Evolutionary conservation across 2,113 vertebrate species (phyloP).

Genomic region (Dasyornis broadbenti): DNA sequence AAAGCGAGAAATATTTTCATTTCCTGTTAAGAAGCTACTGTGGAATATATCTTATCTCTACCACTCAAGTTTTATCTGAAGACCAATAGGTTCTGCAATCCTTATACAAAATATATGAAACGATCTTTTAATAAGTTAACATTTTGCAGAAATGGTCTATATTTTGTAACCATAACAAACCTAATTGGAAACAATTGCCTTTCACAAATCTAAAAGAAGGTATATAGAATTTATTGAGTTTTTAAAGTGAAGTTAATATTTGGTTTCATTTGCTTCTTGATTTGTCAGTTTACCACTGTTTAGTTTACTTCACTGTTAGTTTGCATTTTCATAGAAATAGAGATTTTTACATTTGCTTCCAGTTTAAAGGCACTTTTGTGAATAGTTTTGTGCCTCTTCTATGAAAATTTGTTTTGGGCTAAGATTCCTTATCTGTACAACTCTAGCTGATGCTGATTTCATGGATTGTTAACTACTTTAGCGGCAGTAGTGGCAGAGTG

Average conservation of each 20-base stretch:
- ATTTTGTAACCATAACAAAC: slow-evolving; percentile 25
- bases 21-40: slow-evolving; percentile 9
- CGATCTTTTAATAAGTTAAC: neutral
- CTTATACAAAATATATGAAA: neutral
- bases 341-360: neutral
- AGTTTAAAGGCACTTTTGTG: neutral
- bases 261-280: neutral
- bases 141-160: slow-evolving; percentile 1
- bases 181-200: slow-evolving; percentile 33
- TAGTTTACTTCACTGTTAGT: neutral
- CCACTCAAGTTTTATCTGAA: neutral
- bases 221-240: neutral
- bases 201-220: neutral
- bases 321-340: neutral
- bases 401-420: neutral
- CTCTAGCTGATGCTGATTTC: neutral
- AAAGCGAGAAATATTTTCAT: neutral
- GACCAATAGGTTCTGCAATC: neutral
- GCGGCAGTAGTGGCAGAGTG: neutral
- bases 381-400: neutral
- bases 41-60: neutral
- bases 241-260: neutral
- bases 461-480: neutral
- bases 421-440: neutral
- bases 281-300: neutral